Evolutionary conservation across 2,113 vertebrate species (phyloP), one percentile per base, ranked within the genome.

Genomic region (Lophochroa leadbeateri): DNA sequence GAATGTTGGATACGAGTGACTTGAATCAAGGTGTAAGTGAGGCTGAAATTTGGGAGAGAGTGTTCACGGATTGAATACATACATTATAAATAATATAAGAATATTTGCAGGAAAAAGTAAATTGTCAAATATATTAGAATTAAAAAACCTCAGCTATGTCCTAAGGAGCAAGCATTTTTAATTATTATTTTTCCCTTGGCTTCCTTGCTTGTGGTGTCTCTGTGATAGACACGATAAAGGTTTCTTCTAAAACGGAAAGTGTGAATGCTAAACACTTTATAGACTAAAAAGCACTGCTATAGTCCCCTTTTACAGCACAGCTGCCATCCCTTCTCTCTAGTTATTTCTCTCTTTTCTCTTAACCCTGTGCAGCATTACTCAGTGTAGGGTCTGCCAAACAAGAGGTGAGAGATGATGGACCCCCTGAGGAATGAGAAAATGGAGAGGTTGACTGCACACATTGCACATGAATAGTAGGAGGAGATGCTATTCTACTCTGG

Each of bases 351-450:
- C 70, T 94, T 91, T 96, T 92, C 87, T 88, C 57, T 94, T 94
- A 93, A 82, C 70, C 65, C 92, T 83, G 70, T 77, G 86, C 91
- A 90, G 82, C 79, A 95, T 95, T 95, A 93, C 95, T 95, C 88
- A 95, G 92, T 17, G 37, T 79, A 94, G 93, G 76, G 79, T 87
- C 86, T 97, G 94, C 82, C 88, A 97, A 94, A 97, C 82, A 96
- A 93, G 95, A 97, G 90, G 90, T 96, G 93, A 96, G 94, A 97
- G 96, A 96, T 96, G 97, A 96, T 96, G 96, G 97, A 95, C 96
- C 93, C 94, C 97, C 97, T 96, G 95, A 94, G 96, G 95, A 96
- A 94, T 87, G 93, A 97, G 90, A 94, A 96, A 97, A 96, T 97
- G 90, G 93, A 96, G 87, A 86, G 94, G 84, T 3, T 94, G 90